A percentile compares a stretch with the other conserved stretches of the same genome.
phyloP scores from a whole-genome alignment of 1,140 invertebrate species.

The Sesamia nonagrioides region DNA sequence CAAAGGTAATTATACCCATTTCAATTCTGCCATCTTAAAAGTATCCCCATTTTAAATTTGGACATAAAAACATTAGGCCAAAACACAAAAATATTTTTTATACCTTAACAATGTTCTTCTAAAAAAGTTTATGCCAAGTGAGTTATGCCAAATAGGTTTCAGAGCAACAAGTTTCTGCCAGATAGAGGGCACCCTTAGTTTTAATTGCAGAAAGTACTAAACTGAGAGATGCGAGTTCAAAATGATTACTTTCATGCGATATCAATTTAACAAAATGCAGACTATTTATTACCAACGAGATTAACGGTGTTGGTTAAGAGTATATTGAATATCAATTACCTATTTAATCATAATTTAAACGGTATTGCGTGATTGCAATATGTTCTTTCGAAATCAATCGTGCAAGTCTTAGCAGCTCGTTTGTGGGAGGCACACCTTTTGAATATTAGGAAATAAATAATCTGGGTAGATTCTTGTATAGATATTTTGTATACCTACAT shows the following conservation, averaged over 20 bases:
- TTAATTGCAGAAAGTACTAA: neutral
- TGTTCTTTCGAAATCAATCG: conserved; percentile 47
- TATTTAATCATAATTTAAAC: conserved; percentile 36
- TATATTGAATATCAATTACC: conserved; percentile 20
- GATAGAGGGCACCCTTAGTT: too few species aligned
- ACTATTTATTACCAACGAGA: neutral
- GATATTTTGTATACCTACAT: too few species aligned
- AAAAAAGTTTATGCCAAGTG: too few species aligned
- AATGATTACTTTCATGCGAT: conserved; percentile 3
- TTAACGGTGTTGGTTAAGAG: conserved; percentile 22
- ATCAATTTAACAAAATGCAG: conserved; percentile 1
- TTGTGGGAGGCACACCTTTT: neutral
- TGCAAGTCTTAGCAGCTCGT: conserved; percentile 6
- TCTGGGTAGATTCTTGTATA: too few species aligned
- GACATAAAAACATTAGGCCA: too few species aligned
- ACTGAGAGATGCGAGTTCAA: neutral
- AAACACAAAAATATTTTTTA: too few species aligned
- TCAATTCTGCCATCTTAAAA: too few species aligned
- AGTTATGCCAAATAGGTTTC: too few species aligned
- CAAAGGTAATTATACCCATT: too few species aligned
- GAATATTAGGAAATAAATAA: conserved; percentile 8
- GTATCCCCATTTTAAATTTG: too few species aligned
- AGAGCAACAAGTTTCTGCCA: too few species aligned
- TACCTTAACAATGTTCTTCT: too few species aligned
- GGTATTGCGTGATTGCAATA: conserved; percentile 35